Percentiles rank a stretch among this genome's conserved stretches.
These are phyloP conservation scores for Hyperoplus lanceolatus DNA, from an alignment of 2,797 vertebrate genomes.

Conservation along the genomic window DNA sequence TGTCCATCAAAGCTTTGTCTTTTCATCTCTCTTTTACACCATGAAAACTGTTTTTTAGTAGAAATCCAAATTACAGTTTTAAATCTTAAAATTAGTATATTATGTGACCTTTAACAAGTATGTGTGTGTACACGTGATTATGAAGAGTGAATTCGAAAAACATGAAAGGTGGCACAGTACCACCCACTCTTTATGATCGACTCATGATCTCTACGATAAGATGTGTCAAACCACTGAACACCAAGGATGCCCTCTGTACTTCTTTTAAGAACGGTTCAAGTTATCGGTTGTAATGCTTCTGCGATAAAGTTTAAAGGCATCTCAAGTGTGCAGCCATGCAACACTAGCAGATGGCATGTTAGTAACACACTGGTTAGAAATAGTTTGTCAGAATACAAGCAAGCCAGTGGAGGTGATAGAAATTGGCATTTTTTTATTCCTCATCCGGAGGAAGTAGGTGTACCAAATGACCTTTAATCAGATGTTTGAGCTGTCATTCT, in stretches of 20 bases:
- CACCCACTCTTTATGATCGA: conserved; percentile 21
- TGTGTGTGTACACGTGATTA: conserved; percentile 26
- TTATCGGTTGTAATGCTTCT: not conserved
- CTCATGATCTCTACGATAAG: conserved; percentile 19
- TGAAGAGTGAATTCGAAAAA: conserved; percentile 19
- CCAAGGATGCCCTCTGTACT: not conserved
- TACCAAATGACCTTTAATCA: too few relatives aligned
- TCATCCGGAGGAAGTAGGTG: too few relatives aligned
- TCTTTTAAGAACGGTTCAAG: not conserved
- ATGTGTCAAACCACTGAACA: conserved; percentile 1
- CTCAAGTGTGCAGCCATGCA: not conserved
- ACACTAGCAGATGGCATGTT: conserved; percentile 37
- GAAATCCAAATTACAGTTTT: too few relatives aligned
- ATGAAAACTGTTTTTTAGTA: too few relatives aligned
- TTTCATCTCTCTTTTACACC: not conserved
- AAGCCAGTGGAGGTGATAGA: conserved; percentile 5
- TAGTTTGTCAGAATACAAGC: conserved; percentile 21
- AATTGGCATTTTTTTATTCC: too few relatives aligned
- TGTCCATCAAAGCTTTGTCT: not conserved
- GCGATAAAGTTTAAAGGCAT: not conserved
- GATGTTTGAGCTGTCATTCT: not conserved
- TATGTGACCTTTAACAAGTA: too few relatives aligned
- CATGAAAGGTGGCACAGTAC: conserved; percentile 4
- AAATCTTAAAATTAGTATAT: too few relatives aligned
- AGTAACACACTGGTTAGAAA: conserved; percentile 28